Evolutionary conservation across 2,797 vertebrate species (phyloP).

Genomic region (Sebastes nivosus): DNA sequence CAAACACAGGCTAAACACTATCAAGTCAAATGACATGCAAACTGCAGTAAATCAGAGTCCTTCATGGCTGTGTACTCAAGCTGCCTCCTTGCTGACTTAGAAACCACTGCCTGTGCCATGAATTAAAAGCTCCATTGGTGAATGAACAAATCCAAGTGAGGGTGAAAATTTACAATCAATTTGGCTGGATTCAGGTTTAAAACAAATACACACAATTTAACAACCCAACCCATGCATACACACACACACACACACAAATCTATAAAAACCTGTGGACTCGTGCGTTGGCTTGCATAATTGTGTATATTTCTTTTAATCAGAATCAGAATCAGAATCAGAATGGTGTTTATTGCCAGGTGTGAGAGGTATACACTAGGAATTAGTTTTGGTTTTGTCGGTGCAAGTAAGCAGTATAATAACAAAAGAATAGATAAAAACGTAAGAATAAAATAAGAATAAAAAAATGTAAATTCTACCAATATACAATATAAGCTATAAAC

Average conservation of each 20-base stretch:
- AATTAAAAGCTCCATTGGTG: background rate
- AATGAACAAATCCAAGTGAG: background rate
- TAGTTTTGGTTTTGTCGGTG: fast-evolving
- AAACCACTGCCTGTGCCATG: background rate
- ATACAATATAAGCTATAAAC: too few species aligned
- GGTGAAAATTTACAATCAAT: background rate
- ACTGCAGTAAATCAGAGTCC: background rate
- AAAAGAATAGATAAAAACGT: too few species aligned
- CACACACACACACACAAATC: background rate
- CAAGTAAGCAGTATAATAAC: too few species aligned
- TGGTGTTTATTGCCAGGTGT: too few species aligned
- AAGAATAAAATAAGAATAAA: too few species aligned
- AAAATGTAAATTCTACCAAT: too few species aligned
- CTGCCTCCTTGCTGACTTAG: background rate
- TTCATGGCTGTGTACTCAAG: background rate
- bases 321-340: too few species aligned
- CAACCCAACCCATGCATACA: background rate
- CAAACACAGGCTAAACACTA: background rate
- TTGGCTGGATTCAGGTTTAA: background rate
- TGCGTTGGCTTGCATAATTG: background rate
- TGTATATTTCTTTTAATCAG: background rate
- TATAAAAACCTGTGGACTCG: background rate
- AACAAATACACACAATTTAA: background rate
- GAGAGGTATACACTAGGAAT: too few species aligned
- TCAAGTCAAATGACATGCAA: background rate